These are phyloP conservation scores for Xenopus borealis DNA, from an alignment of 2,113 vertebrate genomes.

Conservation along the genomic window DNA sequence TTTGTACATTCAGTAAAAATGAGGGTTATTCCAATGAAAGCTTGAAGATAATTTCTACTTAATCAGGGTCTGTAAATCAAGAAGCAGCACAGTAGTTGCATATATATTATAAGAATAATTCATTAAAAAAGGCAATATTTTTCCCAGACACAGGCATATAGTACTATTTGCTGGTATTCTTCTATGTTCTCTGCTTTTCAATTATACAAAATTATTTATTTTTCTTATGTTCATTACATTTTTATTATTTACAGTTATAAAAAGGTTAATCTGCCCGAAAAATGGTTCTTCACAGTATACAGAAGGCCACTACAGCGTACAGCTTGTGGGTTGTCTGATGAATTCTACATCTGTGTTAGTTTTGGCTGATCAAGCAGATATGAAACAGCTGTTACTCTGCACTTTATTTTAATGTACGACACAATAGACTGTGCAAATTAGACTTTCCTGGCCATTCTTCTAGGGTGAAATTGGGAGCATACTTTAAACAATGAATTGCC, in stretches of 20 bases:
- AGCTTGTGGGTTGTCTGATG: conserved; percentile 51
- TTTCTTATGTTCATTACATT: neutral
- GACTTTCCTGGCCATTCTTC: conserved; percentile 4
- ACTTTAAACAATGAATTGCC: neutral
- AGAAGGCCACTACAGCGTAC: conserved; percentile 30
- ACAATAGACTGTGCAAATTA: conserved; percentile 6
- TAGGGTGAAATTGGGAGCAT: neutral
- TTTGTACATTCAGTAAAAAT: too few relatives aligned
- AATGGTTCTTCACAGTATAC: conserved; percentile 8
- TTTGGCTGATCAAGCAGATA: conserved; percentile 65
- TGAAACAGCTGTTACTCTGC: conserved; percentile 65
- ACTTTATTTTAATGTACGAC: conserved; percentile 14
- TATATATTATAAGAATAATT: too few relatives aligned
- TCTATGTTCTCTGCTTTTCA: too few relatives aligned
- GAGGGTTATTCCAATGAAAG: too few relatives aligned
- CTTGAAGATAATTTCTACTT: too few relatives aligned
- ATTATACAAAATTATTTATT: too few relatives aligned
- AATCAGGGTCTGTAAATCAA: too few relatives aligned
- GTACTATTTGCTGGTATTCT: too few relatives aligned
- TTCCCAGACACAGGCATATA: too few relatives aligned
- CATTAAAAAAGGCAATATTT: too few relatives aligned
- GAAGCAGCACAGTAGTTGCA: too few relatives aligned
- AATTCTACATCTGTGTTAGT: conserved; percentile 67
- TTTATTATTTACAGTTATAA: conserved; percentile 4
- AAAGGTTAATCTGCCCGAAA: conserved; percentile 14